A percentile compares a stretch with the other conserved stretches of the same genome.
Conservation (phyloP, 1,140 invertebrate genomes). For the Drosophila tani region DNA sequence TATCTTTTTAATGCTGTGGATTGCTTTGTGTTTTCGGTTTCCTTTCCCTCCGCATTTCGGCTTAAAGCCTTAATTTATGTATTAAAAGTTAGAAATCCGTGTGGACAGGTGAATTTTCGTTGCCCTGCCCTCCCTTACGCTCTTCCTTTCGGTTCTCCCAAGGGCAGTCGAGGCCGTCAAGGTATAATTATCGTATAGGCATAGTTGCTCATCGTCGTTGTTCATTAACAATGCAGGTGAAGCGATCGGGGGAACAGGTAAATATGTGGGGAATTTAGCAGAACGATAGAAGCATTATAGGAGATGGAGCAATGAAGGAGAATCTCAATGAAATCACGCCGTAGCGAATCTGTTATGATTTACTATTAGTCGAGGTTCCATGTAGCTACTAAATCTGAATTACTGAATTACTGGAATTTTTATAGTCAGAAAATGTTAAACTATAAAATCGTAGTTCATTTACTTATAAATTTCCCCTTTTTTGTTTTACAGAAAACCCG, state of each 20-base stretch:
- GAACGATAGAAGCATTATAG: background rate
- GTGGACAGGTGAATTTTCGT: constrained; percentile 76
- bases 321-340: constrained; percentile 24
- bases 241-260: constrained; percentile 30
- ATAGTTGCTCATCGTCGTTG: constrained; percentile 31
- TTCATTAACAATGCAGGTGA: constrained; percentile 48
- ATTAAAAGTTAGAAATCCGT: constrained; percentile 83
- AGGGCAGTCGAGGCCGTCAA: constrained; percentile 5
- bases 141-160: background rate
- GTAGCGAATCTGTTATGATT: constrained; percentile 2
- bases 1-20: constrained; percentile 75
- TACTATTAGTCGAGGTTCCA: background rate
- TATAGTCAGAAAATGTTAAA: background rate
- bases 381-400: background rate
- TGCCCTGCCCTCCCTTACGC: background rate
- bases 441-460: background rate
- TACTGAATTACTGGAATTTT: background rate
- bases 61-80: constrained; percentile 79
- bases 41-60: constrained; percentile 31
- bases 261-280: constrained; percentile 14
- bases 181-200: constrained; percentile 59
- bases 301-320: constrained; percentile 1
- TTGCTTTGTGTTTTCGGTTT: constrained; percentile 60
- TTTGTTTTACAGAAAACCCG: too few species aligned
- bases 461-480: too few species aligned